Evolutionary conservation across 1,140 invertebrate genomes (phyloP), one percentile per base, ranked within the genome.

Genomic region (Formica exsecta): DNA sequence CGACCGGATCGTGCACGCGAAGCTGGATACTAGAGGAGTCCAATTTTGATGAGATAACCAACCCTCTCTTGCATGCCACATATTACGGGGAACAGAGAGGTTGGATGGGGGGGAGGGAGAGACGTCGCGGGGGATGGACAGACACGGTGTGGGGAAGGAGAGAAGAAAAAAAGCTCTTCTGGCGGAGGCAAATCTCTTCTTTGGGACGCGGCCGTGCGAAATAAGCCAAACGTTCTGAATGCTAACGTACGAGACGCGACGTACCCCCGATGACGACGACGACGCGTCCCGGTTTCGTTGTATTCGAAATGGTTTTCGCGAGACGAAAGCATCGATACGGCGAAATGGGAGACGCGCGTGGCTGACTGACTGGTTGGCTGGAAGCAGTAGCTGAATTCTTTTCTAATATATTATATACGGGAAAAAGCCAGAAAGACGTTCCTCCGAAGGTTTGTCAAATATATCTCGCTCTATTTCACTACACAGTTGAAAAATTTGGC

Each of bases 211-310:
- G 84, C 93, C 93, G 94, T 94, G 94, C 92, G 95, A 95, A 95
- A 94, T 95, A 95, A 95, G 94, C 94, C 94, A 94, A 93, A 91
- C 93, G 91, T 93, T 94, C 91, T 95, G 93, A 95, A 94, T 95
- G 92, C 94, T 94, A 94, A 95, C 93, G 94, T 94, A 93, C 48
- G 90, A 94, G 90, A 92, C 91, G 87, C 77, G 86, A 88, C 86
- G 62, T 68, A 19, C 80, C 59, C 79, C 64, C 86, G 76, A 81
- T 65, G 77, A 44, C 66, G 89, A 32, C 3, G 41, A 44, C 48
- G 48, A 51, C 48, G 4, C 48, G 32, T 32, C 16, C 48, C 77
- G 77, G 86, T 91, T 88, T 91, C 80, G 87, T 89, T 81, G 80
- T 86, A 89, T 76, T 48, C 44, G 44, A 48, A 16, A 48, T 48